Evolutionary conservation across 2,888 invertebrate genomes (phyloP).

Genomic region (Melipona bicolor): DNA sequence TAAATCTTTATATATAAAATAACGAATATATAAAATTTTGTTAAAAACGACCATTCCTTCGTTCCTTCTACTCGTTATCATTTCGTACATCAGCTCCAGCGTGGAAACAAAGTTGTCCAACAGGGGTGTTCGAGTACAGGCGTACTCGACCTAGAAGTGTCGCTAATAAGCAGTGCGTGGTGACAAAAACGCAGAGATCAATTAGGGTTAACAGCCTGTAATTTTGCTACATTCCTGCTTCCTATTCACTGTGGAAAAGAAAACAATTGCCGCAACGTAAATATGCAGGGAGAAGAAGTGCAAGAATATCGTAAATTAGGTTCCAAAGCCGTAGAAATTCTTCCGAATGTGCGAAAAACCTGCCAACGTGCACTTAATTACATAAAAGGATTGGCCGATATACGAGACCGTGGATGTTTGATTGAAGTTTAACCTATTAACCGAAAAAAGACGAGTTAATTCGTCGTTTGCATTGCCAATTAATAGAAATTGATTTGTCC

Average conservation of each 20-base stretch:
- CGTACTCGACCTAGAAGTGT: constrained; percentile 47
- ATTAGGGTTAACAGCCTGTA: constrained; percentile 70
- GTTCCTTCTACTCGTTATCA: not conserved
- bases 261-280: not conserved
- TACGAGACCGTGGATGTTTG: constrained; percentile 46
- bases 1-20: too few species aligned
- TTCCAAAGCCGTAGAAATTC: constrained; percentile 65
- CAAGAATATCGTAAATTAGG: constrained; percentile 3
- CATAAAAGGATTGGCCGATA: constrained; percentile 82
- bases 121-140: constrained; percentile 31
- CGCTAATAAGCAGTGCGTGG: constrained; percentile 59
- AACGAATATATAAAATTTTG: not conserved
- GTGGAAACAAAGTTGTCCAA: not conserved
- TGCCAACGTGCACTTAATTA: constrained; percentile 71
- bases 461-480: not conserved
- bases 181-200: constrained; percentile 68
- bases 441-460: not conserved
- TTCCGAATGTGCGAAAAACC: not conserved
- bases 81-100: not conserved
- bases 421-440: constrained; percentile 17
- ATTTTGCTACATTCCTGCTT: constrained; percentile 59
- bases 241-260: constrained; percentile 18
- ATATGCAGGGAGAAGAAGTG: not conserved
- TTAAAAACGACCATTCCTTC: not conserved
- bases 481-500: not conserved